A percentile compares a stretch with the other conserved stretches of the same genome.
phyloP scores from a whole-genome alignment of 1,140 invertebrate genomes.

The Mactra quadrangularis region DNA sequence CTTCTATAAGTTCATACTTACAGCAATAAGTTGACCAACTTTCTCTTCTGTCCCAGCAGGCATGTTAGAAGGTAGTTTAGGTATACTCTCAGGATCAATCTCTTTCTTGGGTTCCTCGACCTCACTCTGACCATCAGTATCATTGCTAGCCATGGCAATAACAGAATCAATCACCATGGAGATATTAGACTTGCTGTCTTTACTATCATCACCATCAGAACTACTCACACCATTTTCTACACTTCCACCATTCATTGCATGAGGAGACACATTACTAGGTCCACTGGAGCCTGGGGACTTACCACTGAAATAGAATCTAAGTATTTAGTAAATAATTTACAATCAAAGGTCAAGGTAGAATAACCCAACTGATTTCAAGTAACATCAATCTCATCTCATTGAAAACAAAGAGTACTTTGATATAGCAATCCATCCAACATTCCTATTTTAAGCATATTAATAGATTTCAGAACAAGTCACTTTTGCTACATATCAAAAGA shows the following conservation, averaged over 20 bases:
- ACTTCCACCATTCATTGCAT: conserved; percentile 42
- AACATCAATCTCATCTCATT: too few species aligned
- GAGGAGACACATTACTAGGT: conserved; percentile 24
- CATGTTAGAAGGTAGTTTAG: conserved; percentile 86
- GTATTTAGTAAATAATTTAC: not conserved
- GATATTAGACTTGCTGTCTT: conserved; percentile 45
- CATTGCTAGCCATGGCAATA: conserved; percentile 62
- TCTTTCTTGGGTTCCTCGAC: conserved; percentile 60
- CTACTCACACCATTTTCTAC: conserved; percentile 42
- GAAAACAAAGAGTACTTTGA: too few species aligned
- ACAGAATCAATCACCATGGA: conserved; percentile 68
- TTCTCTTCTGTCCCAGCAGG: conserved; percentile 86
- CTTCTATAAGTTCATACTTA: too few species aligned
- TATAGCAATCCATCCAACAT: too few species aligned
- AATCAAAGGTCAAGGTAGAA: too few species aligned
- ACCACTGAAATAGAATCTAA: conserved; percentile 8
- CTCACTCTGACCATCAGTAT: conserved; percentile 63
- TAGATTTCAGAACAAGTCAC: too few species aligned
- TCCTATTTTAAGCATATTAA: too few species aligned
- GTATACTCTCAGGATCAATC: conserved; percentile 78
- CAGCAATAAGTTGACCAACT: conserved; percentile 86
- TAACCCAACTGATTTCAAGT: too few species aligned
- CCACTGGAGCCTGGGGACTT: not conserved
- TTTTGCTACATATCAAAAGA: too few species aligned
- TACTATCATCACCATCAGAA: conserved; percentile 51